Conservation (phyloP, 2,797 vertebrate genomes). For the Takifugu ocellatus region DNA sequence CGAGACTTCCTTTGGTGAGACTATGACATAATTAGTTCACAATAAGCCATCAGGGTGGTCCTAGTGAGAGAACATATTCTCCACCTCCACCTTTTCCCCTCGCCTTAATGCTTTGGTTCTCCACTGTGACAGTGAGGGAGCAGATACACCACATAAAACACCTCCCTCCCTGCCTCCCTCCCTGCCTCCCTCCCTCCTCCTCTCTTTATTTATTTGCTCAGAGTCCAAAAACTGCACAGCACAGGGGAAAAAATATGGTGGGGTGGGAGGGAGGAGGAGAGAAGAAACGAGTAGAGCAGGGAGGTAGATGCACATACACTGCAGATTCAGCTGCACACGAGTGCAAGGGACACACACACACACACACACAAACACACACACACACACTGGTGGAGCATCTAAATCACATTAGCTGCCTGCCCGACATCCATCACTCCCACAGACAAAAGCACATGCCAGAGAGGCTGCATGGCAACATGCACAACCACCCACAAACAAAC, state of each 20-base stretch:
- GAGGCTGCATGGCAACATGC: constrained; percentile 71
- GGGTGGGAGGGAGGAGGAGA: constrained; percentile 27
- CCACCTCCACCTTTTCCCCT: constrained; percentile 40
- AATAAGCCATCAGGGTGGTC: constrained; percentile 51
- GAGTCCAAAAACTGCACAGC: constrained; percentile 68
- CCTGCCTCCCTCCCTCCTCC: constrained; percentile 17
- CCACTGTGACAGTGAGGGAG: constrained; percentile 49
- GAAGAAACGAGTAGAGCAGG: constrained; percentile 15
- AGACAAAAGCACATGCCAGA: constrained; percentile 68
- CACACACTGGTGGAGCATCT: constrained; percentile 62
- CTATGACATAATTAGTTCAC: constrained; percentile 57
- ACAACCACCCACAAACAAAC: constrained; percentile 53
- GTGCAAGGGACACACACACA: constrained; percentile 30
- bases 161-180: not conserved
- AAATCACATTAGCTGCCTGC: constrained; percentile 79
- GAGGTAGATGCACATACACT: constrained; percentile 34
- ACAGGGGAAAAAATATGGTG: constrained; percentile 40
- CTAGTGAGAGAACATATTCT: constrained; percentile 48
- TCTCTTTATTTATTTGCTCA: constrained; percentile 64
- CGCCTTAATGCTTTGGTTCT: constrained; percentile 27
- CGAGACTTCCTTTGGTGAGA: constrained; percentile 46
- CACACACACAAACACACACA: constrained; percentile 12
- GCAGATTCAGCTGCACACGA: constrained; percentile 51
- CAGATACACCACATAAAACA: constrained; percentile 53
- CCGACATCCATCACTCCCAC: constrained; percentile 79